Evolutionary conservation across 2,888 invertebrate species (phyloP), one percentile per base, ranked within the genome.

Genomic region (Andricus curvator): DNA sequence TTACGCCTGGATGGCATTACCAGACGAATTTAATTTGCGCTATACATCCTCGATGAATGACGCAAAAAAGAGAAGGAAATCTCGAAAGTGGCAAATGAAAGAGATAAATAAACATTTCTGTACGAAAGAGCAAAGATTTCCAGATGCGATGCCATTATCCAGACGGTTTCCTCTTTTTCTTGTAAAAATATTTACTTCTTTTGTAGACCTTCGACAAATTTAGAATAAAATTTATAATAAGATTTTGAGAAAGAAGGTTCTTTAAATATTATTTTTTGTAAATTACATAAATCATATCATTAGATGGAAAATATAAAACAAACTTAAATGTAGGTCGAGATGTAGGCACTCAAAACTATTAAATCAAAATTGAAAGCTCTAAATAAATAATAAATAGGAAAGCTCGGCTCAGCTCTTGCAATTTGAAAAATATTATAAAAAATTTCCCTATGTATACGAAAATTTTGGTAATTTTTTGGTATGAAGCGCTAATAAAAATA

Each of bases 101-200:
- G 67, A 67, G 67, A 67, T 67, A 67, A 67, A 67, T 41, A 67
- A 67, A 67, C 67, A 67, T 67, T 67, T 67, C 37, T 67, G 33
- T n/a, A 37, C 66, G 67, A 67, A 67, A n/a, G n/a, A 67, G 37
- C 37, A 67, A 67, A 41, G 20, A 67, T 67, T 41, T 67, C 67
- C 67, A 67, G 67, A 67, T 67, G 67, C 13, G 37, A 22, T 11
- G 33, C 13, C n/a, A 67, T n/a, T 67, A 22, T 11, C 22, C 13
- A 67, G 33, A n/a, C 11, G 37, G 13, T 29, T n/a, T 66, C 37
- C 20, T 9, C 15, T 67, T 41, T 2, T n/a, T 22, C 20, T n/a
- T 13, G 37, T 33, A n/a, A 4, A 41, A 67, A 67, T 67, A 67
- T 67, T 67, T 67, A 37, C 22, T 11, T 17, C 15, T 62, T 62